A percentile compares a stretch with the other conserved stretches of the same genome.
phyloP scores from a whole-genome alignment of 1,140 invertebrate genomes.

The Glomeris maerens region DNA sequence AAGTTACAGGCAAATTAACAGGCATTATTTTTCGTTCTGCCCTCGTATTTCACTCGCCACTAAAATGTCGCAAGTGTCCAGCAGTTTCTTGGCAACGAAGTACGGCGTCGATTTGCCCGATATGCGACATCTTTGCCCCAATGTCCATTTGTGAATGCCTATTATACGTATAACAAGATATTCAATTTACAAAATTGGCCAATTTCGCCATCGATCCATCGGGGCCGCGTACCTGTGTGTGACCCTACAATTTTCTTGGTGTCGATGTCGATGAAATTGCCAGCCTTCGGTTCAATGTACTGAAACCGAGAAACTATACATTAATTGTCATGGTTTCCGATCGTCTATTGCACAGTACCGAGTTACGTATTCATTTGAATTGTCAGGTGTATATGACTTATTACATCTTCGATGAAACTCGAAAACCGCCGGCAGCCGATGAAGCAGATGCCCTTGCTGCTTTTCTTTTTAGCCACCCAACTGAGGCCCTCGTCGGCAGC shows the following conservation, averaged over 20 bases:
- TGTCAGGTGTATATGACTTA: slow-evolving; percentile 28
- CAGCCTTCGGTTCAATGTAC: slow-evolving; percentile 65
- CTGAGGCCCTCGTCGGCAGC: slow-evolving; percentile 54
- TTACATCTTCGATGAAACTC: slow-evolving; percentile 43
- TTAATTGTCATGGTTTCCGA: slow-evolving; percentile 5
- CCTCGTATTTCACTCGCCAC: slow-evolving; percentile 48
- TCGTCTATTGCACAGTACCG: background rate
- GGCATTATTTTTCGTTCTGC: too few species aligned
- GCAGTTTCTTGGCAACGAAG: slow-evolving; percentile 58
- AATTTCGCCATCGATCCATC: slow-evolving; percentile 7
- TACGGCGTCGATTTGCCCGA: slow-evolving; percentile 40
- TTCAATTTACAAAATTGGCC: slow-evolving; percentile 21
- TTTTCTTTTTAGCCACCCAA: slow-evolving; percentile 62
- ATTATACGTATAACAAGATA: slow-evolving; percentile 19
- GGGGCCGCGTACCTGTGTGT: slow-evolving; percentile 54
- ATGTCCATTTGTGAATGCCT: slow-evolving; percentile 68
- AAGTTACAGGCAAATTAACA: background rate
- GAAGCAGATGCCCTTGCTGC: slow-evolving; percentile 94
- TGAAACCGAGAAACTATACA: slow-evolving; percentile 32
- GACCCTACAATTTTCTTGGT: slow-evolving; percentile 54
- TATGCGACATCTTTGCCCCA: slow-evolving; percentile 67
- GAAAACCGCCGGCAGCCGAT: slow-evolving; percentile 55
- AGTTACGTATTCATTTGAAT: background rate
- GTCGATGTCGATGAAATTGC: slow-evolving; percentile 71
- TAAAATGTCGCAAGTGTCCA: slow-evolving; percentile 53